Percentiles rank a stretch among this genome's conserved stretches.
Conservation (phyloP, 2,797 vertebrate genomes). For the Geotrypetes seraphini region DNA sequence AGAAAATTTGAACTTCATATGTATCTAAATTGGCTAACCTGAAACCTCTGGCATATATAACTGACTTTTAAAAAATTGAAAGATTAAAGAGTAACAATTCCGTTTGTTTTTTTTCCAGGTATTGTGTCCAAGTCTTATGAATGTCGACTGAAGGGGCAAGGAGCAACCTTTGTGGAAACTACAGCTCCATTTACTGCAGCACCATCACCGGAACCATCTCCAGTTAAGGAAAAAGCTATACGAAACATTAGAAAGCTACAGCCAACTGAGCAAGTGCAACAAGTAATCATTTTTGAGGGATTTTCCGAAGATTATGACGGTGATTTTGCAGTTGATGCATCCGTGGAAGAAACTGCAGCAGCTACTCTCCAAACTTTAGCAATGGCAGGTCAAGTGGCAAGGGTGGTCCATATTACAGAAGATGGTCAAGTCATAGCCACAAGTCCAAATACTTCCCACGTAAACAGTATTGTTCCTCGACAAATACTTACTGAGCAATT, state of each 20-base stretch:
- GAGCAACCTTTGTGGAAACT: slow-evolving; percentile 83
- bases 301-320: slow-evolving; percentile 53
- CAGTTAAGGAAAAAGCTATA: slow-evolving; percentile 30
- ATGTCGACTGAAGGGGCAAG: slow-evolving; percentile 91
- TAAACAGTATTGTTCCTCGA: slow-evolving; percentile 48
- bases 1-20: too few species aligned
- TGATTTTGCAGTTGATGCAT: slow-evolving; percentile 69
- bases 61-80: slow-evolving; percentile 3
- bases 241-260: slow-evolving; percentile 24
- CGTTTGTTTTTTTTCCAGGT: slow-evolving; percentile 55
- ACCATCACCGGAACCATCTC: slow-evolving; percentile 44
- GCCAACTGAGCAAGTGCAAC: slow-evolving; percentile 66
- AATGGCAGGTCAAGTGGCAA: slow-evolving; percentile 84
- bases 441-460: slow-evolving; percentile 42
- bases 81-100: too few species aligned
- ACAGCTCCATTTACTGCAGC: slow-evolving; percentile 55
- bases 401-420: slow-evolving; percentile 89
- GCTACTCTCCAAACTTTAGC: slow-evolving; percentile 89
- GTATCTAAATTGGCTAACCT: not conserved
- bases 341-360: slow-evolving; percentile 84
- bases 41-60: not conserved
- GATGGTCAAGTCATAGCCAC: slow-evolving; percentile 83
- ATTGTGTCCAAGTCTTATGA: slow-evolving; percentile 97
- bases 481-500: slow-evolving; percentile 48
- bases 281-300: slow-evolving; percentile 94